Evolutionary conservation across 2,888 invertebrate species (phyloP), one percentile per base, ranked within the genome.

Genomic region (Mimachlamys varia): DNA sequence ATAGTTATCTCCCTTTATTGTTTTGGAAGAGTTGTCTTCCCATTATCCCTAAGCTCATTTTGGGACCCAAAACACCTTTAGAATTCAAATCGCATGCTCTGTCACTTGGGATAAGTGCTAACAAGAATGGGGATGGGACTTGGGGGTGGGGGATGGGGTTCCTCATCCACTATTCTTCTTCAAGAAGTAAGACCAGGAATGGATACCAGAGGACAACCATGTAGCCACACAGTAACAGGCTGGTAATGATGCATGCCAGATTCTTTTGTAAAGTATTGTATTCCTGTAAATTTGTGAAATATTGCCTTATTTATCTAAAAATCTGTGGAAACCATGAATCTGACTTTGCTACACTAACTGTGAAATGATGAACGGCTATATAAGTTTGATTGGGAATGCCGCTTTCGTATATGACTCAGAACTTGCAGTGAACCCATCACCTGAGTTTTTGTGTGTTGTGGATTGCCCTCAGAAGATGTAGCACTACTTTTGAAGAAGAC

Each of bases 11-110:
- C 92, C 95, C 95, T 49, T 94, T 95, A 62, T 93, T 95, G 88
- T 53, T 94, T 96, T 93, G 96, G 95, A 92, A 88, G n/a, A 76
- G 76, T 76, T 99, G 99, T 97, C 96, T 96, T 91, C 95, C 95
- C 50, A 94, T 95, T 58, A 58, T 58, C n/a, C n/a, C 22, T 7
- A 7, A 44, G 3, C 19, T 22, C n/a, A 19, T n/a, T 17, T 55
- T 17, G 27, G 27, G 89, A 17, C 4, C 44, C 44, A 44, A 44
- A 44, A 44, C 44, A 44, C 44, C 7, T 3, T 44, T n/a, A 58
- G 10, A 58, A n/a, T n/a, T 22, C 58, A 22, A 58, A 58, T 58
- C n/a, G 22, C 22, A 22, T n/a, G 22, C n/a, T 58, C 7, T 58
- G 22, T 55, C 55, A 55, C 22, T 58, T 7, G 13, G n/a, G 58